A percentile compares a stretch with the other conserved stretches of the same genome.
Evolutionary conservation across 2,888 invertebrate species (phyloP).

Genomic region (Papilio elwesi): DNA sequence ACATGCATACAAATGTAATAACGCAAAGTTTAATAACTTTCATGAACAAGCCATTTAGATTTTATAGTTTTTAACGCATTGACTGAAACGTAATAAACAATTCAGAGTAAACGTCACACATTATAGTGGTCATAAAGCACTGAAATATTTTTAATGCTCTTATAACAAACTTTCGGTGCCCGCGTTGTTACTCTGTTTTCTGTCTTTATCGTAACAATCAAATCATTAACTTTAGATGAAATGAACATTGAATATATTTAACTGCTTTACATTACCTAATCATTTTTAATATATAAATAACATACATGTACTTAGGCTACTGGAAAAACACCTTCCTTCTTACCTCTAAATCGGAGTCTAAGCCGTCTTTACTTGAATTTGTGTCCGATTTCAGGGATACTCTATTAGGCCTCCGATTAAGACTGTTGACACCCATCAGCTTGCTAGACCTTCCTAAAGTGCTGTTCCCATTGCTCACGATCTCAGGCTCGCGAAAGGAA

Average conservation of each 20-base stretch:
- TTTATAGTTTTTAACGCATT: slow-evolving; percentile 52
- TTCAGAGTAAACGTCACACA: slow-evolving; percentile 26
- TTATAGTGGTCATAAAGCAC: slow-evolving; percentile 20
- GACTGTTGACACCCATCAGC: slow-evolving; percentile 76
- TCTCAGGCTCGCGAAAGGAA: slow-evolving; percentile 94
- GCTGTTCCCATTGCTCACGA: slow-evolving; percentile 73
- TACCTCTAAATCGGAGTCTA: slow-evolving; percentile 86
- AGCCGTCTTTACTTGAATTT: slow-evolving; percentile 82
- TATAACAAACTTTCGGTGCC: slow-evolving; percentile 23
- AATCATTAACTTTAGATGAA: background rate
- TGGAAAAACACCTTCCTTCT: slow-evolving; percentile 32
- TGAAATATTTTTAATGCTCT: slow-evolving; percentile 32
- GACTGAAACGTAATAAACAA: slow-evolving; percentile 45
- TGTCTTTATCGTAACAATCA: background rate
- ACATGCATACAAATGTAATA: slow-evolving; percentile 49
- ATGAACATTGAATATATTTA: background rate
- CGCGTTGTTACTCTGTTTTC: background rate
- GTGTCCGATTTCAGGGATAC: slow-evolving; percentile 64
- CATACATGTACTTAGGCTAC: background rate
- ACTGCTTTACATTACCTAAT: background rate
- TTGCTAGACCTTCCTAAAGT: slow-evolving; percentile 73
- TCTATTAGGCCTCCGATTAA: slow-evolving; percentile 66
- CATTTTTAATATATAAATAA: background rate
- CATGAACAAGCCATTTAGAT: slow-evolving; percentile 52
- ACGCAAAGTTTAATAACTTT: slow-evolving; percentile 51